phyloP scores from a whole-genome alignment of 2,113 vertebrate species.

The Otolemur garnettii region DNA sequence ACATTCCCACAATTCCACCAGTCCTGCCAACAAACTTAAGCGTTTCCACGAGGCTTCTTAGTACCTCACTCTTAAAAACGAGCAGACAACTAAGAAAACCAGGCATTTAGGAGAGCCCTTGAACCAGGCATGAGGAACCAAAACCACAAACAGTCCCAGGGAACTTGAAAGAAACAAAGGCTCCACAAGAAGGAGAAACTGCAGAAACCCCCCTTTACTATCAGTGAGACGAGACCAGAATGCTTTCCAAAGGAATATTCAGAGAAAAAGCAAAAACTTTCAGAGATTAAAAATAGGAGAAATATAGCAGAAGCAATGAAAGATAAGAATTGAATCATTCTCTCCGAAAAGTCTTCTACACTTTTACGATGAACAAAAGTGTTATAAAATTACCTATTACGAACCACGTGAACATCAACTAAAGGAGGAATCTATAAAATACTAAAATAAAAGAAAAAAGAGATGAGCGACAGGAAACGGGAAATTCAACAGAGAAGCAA shows the following conservation, averaged over 20 bases:
- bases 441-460: neutral
- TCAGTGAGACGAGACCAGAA: neutral
- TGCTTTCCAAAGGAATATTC: neutral
- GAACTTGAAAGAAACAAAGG: neutral
- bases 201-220: neutral
- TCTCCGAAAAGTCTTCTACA: neutral
- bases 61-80: neutral
- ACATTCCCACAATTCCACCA: neutral
- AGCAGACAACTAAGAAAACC: neutral
- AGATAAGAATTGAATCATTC: neutral
- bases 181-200: neutral
- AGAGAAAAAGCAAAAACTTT: neutral
- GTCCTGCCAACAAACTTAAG: neutral
- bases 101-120: neutral
- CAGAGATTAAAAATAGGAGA: slow-evolving; percentile 7
- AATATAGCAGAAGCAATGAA: neutral
- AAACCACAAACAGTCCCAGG: neutral
- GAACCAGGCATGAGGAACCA: neutral
- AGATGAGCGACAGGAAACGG: neutral
- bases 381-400: neutral
- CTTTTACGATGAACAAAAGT: neutral
- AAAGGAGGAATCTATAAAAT: neutral
- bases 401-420: neutral
- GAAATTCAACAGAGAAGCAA: neutral
- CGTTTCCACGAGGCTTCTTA: neutral